Percentiles rank a stretch among this genome's conserved stretches.
Evolutionary conservation across 2,113 vertebrate species (phyloP).

Genomic region (Saguinus midas): DNA sequence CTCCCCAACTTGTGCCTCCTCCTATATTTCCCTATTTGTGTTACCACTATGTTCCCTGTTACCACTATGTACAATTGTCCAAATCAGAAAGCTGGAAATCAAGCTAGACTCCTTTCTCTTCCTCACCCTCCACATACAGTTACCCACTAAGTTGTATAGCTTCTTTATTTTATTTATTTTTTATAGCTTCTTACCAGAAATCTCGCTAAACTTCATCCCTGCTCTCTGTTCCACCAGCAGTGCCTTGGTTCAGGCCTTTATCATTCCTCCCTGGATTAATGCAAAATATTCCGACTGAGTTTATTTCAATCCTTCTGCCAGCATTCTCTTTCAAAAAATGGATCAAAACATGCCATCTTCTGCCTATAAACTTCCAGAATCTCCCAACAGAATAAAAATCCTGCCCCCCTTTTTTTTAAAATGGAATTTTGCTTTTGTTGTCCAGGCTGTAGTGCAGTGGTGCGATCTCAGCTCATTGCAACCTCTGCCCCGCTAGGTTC

Average conservation of each 20-base stretch:
- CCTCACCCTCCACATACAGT: background rate
- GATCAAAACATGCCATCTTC: conserved; percentile 13
- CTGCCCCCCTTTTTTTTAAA: too few species aligned
- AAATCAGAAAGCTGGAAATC: background rate
- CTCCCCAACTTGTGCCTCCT: background rate
- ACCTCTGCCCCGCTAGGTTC: too few species aligned
- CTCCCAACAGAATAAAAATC: background rate
- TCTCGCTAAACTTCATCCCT: background rate
- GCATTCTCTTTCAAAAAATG: conserved; percentile 21
- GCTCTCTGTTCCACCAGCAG: background rate
- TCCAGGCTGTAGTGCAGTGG: too few species aligned
- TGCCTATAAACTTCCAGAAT: background rate
- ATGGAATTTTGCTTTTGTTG: too few species aligned
- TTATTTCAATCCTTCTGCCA: background rate
- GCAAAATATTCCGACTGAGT: background rate
- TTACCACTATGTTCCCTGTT: background rate
- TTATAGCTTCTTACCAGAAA: background rate
- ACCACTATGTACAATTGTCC: background rate
- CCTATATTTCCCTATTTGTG: background rate
- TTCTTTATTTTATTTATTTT: background rate
- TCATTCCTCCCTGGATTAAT: background rate
- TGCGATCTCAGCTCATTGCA: too few species aligned
- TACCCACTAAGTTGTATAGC: background rate
- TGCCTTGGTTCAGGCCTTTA: background rate
- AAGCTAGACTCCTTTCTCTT: background rate